Percentiles rank a stretch among this genome's conserved stretches.
phyloP scores from a whole-genome alignment of 2,113 vertebrate species.

The Grantiella picta region DNA sequence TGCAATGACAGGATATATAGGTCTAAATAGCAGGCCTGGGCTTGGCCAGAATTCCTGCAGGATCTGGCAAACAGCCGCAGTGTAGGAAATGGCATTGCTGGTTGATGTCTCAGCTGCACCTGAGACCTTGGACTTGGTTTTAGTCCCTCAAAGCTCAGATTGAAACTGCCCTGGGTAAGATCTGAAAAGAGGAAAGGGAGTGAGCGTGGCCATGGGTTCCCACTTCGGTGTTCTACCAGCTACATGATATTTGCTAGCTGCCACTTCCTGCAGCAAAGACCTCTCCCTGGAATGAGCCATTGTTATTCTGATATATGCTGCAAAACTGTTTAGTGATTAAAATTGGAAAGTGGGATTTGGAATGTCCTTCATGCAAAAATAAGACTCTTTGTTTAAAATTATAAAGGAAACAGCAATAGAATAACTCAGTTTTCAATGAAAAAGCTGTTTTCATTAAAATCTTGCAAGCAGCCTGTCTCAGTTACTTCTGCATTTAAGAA shows the following conservation, averaged over 20 bases:
- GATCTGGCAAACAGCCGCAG: not conserved
- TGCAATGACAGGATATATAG: accelerated
- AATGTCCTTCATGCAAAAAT: not conserved
- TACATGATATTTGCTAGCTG: not conserved
- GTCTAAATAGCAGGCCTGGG: not conserved
- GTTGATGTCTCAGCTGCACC: not conserved
- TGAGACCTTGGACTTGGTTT: not conserved
- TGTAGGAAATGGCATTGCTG: not conserved
- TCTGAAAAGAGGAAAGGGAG: not conserved
- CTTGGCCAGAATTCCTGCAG: not conserved
- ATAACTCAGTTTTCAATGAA: not conserved
- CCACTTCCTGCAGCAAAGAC: not conserved
- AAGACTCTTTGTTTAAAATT: not conserved
- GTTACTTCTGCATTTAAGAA: not conserved
- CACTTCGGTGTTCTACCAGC: not conserved
- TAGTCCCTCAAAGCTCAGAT: not conserved
- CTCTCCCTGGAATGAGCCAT: not conserved
- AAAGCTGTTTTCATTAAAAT: not conserved
- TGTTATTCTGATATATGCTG: not conserved
- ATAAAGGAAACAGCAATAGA: not conserved
- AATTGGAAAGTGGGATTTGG: not conserved
- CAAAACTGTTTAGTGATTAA: not conserved
- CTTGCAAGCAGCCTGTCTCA: not conserved
- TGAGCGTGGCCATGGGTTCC: not conserved
- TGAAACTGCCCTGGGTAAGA: not conserved